Evolutionary conservation across 2,113 vertebrate genomes (phyloP), one percentile per base, ranked within the genome.

Genomic region (Xiphias gladius): DNA sequence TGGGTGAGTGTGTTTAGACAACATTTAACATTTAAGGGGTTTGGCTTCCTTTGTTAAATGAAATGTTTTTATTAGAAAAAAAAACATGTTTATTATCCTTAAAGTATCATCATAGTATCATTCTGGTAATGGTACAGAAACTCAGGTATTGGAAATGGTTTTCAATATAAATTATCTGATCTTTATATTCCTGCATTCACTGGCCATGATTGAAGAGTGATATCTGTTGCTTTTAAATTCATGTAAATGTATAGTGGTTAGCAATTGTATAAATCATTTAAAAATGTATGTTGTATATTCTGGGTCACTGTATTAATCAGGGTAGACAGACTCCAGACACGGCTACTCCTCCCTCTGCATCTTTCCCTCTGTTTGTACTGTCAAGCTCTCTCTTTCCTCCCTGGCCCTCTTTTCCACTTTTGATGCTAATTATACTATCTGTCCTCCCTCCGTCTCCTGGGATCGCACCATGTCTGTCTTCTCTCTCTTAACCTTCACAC

Each of bases 351-450:
- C 89, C 84, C 82, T 84, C 48, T 28, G 65, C 79, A 79, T 75
- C 76, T 35, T 24, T 55, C 73, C 64, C 73, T 74, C 78, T n/a
- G 83, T 85, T 90, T 91, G 78, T 87, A 63, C 89, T 26, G 66
- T 54, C 74, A 86, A 82, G 10, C 81, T 68, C 79, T 32, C 46
- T 50, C 74, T 20, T 16, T 35, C 65, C 70, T 57, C 66, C 63
- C 66, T 7, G 37, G 26, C 68, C 73, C 71, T 10, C 76, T 67
- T 79, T 75, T 80, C 86, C 86, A 76, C 90, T 82, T 87, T 82
- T 86, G 82, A 92, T 89, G 90, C 89, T 90, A 93, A 94, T 93
- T 91, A 90, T 91, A 91, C 84, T 91, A 81, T 89, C 88, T 26
- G 83, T 89, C 88, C 88, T 93, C 84, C 86, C 88, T 86, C 75